Evolutionary conservation across 2,113 vertebrate genomes (phyloP).

Genomic region (Bubalus kerabau): DNA sequence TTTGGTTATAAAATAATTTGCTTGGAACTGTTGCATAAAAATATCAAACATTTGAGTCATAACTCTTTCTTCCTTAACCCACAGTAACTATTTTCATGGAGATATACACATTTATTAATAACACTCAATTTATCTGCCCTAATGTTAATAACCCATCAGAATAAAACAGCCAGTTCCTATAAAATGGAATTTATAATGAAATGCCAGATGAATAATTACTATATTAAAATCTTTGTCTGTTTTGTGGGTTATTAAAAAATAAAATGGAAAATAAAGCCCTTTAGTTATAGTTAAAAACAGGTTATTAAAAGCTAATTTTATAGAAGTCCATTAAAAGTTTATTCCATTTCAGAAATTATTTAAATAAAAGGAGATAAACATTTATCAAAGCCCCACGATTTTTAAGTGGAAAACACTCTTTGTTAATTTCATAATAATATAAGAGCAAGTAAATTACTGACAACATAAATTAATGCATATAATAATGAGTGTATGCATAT

Average conservation of each 20-base stretch:
- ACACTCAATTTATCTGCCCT: background rate
- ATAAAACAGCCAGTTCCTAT: background rate
- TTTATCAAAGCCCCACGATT: background rate
- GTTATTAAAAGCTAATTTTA: background rate
- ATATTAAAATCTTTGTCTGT: background rate
- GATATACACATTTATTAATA: background rate
- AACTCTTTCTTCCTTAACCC: background rate
- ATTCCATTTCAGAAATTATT: background rate
- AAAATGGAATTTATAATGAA: conserved; percentile 17
- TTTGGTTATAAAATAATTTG: background rate
- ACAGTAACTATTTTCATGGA: background rate
- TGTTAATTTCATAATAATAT: background rate
- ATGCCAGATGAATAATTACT: background rate
- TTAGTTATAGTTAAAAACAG: background rate
- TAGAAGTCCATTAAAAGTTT: background rate
- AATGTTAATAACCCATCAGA: background rate
- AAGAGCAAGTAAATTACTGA: background rate
- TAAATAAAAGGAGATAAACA: background rate
- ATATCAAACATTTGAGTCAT: background rate
- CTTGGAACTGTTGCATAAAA: background rate
- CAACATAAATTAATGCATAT: background rate
- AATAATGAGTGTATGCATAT: background rate
- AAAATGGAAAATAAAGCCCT: background rate
- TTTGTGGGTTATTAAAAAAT: background rate
- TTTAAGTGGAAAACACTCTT: background rate